These are phyloP conservation scores for Bombus consobrinus DNA, from an alignment of 1,140 invertebrate genomes.

Conservation along the genomic window DNA sequence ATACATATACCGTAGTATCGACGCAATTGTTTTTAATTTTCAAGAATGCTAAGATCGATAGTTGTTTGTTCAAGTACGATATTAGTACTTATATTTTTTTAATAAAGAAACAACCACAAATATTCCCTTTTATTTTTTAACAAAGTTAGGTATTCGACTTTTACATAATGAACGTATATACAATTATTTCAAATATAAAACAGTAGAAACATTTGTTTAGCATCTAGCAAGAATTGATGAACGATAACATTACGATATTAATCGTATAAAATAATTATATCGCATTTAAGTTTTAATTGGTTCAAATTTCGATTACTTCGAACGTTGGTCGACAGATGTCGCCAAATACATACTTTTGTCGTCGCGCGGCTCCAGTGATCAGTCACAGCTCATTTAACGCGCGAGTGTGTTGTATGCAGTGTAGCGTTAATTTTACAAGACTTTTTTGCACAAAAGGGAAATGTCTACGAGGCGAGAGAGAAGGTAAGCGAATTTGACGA, in stretches of 20 bases:
- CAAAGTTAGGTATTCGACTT: too few species aligned
- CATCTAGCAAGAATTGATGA: not conserved
- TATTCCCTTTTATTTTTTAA: not conserved
- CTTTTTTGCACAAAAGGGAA: too few species aligned
- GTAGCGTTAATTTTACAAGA: not conserved
- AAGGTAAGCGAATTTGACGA: not conserved
- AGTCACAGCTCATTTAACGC: constrained; percentile 35
- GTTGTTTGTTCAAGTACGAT: not conserved
- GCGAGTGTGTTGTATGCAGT: not conserved
- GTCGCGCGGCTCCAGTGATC: not conserved
- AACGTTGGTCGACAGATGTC: not conserved
- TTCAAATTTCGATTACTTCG: not conserved
- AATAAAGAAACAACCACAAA: not conserved
- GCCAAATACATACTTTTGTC: not conserved
- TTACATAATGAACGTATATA: not conserved
- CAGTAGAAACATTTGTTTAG: not conserved
- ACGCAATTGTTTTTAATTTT: not conserved
- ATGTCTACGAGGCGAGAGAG: not conserved
- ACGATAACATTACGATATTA: not conserved
- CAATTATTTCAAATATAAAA: not conserved
- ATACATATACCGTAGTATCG: not conserved
- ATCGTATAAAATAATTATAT: not conserved
- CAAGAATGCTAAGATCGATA: constrained; percentile 1
- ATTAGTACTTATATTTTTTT: not conserved
- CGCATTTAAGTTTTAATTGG: not conserved